Base-by-base conservation (phyloP, 2,113 vertebrate species). In the Pachycephala philippinensis region DNA sequence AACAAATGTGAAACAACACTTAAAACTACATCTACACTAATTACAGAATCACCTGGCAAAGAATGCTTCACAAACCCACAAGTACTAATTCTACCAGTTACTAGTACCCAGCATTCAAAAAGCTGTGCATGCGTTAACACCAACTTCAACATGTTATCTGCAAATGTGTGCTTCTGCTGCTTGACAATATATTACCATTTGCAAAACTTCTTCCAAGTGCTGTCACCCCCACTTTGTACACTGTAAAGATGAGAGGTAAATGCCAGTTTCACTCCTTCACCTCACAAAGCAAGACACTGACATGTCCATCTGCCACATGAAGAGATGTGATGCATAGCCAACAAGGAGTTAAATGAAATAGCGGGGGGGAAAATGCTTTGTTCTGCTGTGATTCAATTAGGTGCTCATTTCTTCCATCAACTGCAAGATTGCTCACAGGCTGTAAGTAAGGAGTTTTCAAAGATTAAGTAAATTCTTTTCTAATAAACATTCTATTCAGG, bases 291-390 rank as follows among this genome's bases (percentile, higher is more conserved):
- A 92, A 42, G 44, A 35, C 69, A 28, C 15, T n/a, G 45, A 72
- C 56, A n/a, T 3, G 16, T 7, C 39, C 24, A 68, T 63, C 33
- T 94, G 50, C 13, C 35, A 57, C 31, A 39, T 1, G n/a, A 75
- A 85, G 45, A 80, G 8, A 61, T 2, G 9, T 7, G 35, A 75
- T 18, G 22, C 8, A 11, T 59, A 63, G 54, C 4, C 19, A 61
- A 23, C 31, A 26, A 3, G 10, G 42, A 90, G 47, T 77, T 84
- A 84, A 57, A 61, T 7, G 30, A 95, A 92, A 21, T 6, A 60
- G 70, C 6, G 1, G 8, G 9, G 3, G 11, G 4, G 3, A 10
- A 37, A 68, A 10, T 3, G 6, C 3, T 1, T 50, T 57, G 52
- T 28, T 84, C 53, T 65, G 3, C 21, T 68, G 42, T 27, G 26